These are phyloP conservation scores for Raja brachyura DNA, from an alignment of 2,113 vertebrate species.

Conservation along the genomic window DNA sequence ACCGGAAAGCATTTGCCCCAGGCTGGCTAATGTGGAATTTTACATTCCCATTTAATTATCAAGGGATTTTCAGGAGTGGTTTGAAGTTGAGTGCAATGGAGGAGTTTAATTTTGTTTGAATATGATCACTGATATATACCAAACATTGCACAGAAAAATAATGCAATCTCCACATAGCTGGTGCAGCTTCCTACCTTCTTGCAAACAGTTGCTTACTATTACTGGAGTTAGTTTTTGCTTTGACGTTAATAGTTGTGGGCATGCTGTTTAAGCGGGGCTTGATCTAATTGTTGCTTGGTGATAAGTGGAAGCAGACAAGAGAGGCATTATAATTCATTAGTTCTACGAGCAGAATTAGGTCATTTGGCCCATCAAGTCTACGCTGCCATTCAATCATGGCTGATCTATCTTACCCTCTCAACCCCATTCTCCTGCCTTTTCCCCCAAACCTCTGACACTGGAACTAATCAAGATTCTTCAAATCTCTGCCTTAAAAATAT, in stretches of 20 bases:
- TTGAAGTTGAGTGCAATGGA: neutral
- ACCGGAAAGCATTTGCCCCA: constrained; percentile 5
- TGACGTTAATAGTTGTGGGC: neutral
- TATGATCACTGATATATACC: neutral
- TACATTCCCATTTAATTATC: neutral
- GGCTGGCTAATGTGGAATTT: constrained; percentile 9
- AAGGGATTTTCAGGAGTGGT: neutral
- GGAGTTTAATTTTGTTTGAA: neutral
- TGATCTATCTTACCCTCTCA: too few relatives aligned
- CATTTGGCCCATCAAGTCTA: too few relatives aligned
- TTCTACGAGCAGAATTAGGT: too few relatives aligned
- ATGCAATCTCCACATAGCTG: constrained; percentile 4
- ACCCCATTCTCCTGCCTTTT: too few relatives aligned
- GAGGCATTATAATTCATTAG: too few relatives aligned
- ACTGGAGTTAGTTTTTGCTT: neutral
- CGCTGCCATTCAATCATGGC: too few relatives aligned
- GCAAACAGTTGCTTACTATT: neutral
- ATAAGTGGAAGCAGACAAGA: too few relatives aligned
- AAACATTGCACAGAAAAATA: constrained; percentile 9
- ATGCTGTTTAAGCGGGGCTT: neutral
- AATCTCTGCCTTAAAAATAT: too few relatives aligned
- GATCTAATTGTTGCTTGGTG: neutral
- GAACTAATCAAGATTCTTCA: too few relatives aligned
- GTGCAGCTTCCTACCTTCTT: neutral
- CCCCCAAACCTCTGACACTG: too few relatives aligned